Evolutionary conservation across 2,888 invertebrate genomes (phyloP), one percentile per base, ranked within the genome.

Genomic region (Heterodera filipjevi): DNA sequence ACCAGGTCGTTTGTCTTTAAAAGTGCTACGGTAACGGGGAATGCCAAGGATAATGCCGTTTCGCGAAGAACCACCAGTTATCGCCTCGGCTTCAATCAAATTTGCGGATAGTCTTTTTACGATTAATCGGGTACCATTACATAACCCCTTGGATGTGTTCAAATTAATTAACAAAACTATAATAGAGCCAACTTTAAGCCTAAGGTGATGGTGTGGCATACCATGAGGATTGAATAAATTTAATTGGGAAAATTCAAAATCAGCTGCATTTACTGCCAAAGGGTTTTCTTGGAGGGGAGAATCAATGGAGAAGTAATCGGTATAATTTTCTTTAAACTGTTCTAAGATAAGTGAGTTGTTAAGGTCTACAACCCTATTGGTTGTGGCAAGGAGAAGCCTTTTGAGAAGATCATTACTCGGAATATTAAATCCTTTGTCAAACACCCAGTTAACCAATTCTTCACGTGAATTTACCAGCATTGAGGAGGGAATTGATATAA

Each of bases 331-430:
- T 3, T 39, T 71, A 16, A 71, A 71, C 5, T 30, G 30, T 32
- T 16, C 30, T 5, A 71, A 32, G 19, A 77, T 53, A 14, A 59
- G 32, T 3, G 39, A 39, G 27, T 77, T 77, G 10, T 76, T 39
- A 1, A 76, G 0, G 22, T 76, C 64, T 1, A 77, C 77, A 30
- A 66, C 27, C 2, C n/a, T 53, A n/a, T 77, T 77, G 1, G 66
- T 53, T 5, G 77, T 66, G 2, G 77, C 73, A 1, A 77, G n/a
- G 16, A 77, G 73, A n/a, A 35, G 44, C 10, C 49, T 78, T 64
- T 78, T 77, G 27, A 59, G 73, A 3, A 46, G 0, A 0, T 73
- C 14, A 27, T 66, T 66, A 32, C 30, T 78, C 19, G 53, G 44
- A 5, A 46, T 70, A 6, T 44, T 46, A 27, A 32, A 46, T 3